phyloP scores from a whole-genome alignment of 1,140 invertebrate genomes.

The Globodera rostochiensis region DNA sequence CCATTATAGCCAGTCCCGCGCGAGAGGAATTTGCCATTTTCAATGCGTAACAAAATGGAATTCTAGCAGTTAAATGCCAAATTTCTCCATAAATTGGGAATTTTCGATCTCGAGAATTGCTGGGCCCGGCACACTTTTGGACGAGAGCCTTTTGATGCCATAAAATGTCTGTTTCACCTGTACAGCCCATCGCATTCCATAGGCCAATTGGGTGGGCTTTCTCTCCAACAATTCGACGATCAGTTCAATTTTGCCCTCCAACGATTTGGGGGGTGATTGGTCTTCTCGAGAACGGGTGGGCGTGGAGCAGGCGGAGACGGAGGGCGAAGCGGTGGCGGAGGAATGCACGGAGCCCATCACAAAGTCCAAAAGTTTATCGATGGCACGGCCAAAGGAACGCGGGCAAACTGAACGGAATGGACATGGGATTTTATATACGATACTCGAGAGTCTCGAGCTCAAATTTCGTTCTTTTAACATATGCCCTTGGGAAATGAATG shows the following conservation, averaged over 20 bases:
- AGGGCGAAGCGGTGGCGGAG: slow-evolving; percentile 26
- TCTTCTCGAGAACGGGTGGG: neutral
- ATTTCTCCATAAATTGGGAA: no score
- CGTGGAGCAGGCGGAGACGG: slow-evolving; percentile 23
- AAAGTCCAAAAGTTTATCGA: slow-evolving; percentile 8
- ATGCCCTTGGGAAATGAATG: no score
- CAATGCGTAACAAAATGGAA: no score
- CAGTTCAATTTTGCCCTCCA: slow-evolving; percentile 20
- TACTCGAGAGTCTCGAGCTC: no score
- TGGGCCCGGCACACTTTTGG: no score
- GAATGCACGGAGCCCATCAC: slow-evolving; percentile 26
- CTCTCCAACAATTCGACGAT: slow-evolving; percentile 17
- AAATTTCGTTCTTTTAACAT: no score
- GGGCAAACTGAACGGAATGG: slow-evolving; percentile 11
- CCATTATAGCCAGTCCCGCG: no score
- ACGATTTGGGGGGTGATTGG: slow-evolving; percentile 12
- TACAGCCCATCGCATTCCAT: slow-evolving; percentile 51
- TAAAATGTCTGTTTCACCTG: slow-evolving; percentile 41
- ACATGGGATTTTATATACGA: neutral
- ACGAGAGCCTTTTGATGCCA: no score
- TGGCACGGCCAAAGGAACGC: neutral
- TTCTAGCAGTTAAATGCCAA: no score
- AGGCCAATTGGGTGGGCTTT: slow-evolving; percentile 42
- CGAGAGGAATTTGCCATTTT: no score
- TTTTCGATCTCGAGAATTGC: no score